Conservation (phyloP, 1,140 invertebrate genomes). For the Platyscapa corneri region DNA sequence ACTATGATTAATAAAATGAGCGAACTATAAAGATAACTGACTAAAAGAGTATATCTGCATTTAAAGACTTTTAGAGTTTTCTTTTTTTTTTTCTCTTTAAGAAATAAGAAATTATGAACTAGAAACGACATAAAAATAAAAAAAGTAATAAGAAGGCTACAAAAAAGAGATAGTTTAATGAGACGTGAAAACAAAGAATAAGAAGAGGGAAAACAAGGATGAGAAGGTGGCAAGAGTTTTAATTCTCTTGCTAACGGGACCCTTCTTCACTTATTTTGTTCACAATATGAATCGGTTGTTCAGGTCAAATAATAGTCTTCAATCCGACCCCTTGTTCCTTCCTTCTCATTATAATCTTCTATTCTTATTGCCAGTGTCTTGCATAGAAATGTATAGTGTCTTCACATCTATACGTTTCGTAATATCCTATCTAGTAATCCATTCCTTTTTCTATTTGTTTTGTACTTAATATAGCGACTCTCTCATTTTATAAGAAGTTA, state of each 20-base stretch:
- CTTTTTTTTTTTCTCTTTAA: constrained; percentile 66
- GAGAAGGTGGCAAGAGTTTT: constrained; percentile 63
- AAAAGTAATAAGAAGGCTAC: no score
- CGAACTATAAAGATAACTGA: constrained; percentile 38
- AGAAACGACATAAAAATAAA: neutral
- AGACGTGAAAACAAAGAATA: neutral
- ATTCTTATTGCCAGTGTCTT: neutral
- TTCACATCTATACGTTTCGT: neutral
- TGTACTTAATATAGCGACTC: neutral
- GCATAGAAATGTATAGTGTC: neutral
- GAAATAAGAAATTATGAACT: constrained; percentile 60
- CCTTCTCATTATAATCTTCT: neutral
- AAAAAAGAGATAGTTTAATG: neutral
- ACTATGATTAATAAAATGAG: neutral
- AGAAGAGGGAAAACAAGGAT: constrained; percentile 49
- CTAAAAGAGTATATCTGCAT: constrained; percentile 65
- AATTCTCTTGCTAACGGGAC: constrained; percentile 71
- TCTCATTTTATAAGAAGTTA: no score
- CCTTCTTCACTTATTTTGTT: constrained; percentile 70
- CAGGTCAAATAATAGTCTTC: constrained; percentile 67
- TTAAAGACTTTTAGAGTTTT: constrained; percentile 58
- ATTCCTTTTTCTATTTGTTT: constrained; percentile 21
- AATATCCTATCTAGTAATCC: neutral
- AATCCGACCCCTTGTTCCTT: constrained; percentile 6
- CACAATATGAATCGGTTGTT: constrained; percentile 66